Base-by-base conservation (phyloP, 2,888 invertebrate species). In the Thymelicus lineola region DNA sequence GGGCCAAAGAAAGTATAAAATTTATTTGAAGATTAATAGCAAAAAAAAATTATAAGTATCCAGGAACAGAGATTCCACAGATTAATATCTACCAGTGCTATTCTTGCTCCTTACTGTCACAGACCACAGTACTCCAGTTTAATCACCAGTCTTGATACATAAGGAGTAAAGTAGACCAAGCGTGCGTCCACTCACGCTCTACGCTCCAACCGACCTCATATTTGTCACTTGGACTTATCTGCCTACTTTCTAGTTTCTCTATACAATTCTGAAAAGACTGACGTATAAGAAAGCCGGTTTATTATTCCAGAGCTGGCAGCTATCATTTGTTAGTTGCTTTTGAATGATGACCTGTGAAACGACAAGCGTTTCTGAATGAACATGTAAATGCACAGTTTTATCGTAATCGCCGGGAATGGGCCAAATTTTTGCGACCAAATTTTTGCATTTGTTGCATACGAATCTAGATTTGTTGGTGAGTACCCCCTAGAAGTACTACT, bases 151-250 rank as follows among this genome's bases (percentile, higher is more conserved):
- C 42, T 12, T 42, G 42, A 42, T 50, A 50, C 17, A 14, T 7
- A 15, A 50, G 45, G 10, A 45, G 45, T 45, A 60, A 62, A 48
- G 48, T 62, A 38, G 71, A 66, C 36, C 67, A 28, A 50, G 72
- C 73, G 85, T 82, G 85, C 82, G 83, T 80, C 82, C 82, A 84
- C 84, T 86, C 84, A 83, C 76, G 80, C 73, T 79, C 77, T 74
- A 83, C 81, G 82, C 84, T 59, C 38, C 82, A 79, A 82, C 82
- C 82, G 81, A 72, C 79, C 77, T 77, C 80, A 85, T 85, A 87
- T 87, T 86, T 87, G 87, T 86, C 84, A 85, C 78, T 78, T 77
- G 74, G 74, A 77, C 77, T 77, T 80, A 80, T 80, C 79, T 78
- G 80, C 10, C 36, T 38, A 64, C 64, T 85, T 85, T 85, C 85